Base-by-base conservation (phyloP, 2,797 vertebrate species). In the Sciaenops ocellatus region DNA sequence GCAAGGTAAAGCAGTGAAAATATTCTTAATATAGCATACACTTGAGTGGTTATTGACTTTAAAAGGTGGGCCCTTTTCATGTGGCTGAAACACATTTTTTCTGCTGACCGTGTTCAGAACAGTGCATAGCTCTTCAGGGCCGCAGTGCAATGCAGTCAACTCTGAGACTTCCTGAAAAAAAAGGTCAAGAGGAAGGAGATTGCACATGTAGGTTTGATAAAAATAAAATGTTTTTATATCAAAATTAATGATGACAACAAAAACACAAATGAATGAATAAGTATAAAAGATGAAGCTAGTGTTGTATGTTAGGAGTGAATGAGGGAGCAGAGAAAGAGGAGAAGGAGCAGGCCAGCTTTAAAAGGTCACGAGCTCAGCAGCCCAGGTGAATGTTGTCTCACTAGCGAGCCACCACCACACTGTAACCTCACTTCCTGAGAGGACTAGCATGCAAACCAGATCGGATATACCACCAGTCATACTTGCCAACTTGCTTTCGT, bases 381-480 rank as follows among this genome's bases (percentile, higher is more conserved):
- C 47, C 41, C 70, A 84, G 75, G 64, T 79, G 68, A 79, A 15
- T 8, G 41, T 68, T 2, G 12, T 80, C 71, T 48, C 20, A 55
- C 30, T 65, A 63, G 74, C 11, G 18, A 76, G n/a, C 47, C 48
- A 20, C 51, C 10, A 9, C 18, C n/a, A 15, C 47, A 48, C 63
- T 38, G 69, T 51, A 50, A 9, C 15, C 46, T 76, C 26, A 75
- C 61, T 41, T 64, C 46, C 79, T 79, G 11, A 48, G 30, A 55
- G 65, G 47, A 57, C 42, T 9, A 6, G 34, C 44, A 34, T 38
- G 6, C 17, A 59, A 62, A 73, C 10, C 20, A 22, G 26, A 34
- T 63, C 24, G 0, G 11, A 50, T 50, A 22, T 7, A 47, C 56
- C 38, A 18, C 18, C 6, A 55, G 12, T 66, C 18, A 38, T n/a